These are phyloP conservation scores for Drosophila picticornis DNA, from an alignment of 2,888 invertebrate genomes.

Conservation along the genomic window DNA sequence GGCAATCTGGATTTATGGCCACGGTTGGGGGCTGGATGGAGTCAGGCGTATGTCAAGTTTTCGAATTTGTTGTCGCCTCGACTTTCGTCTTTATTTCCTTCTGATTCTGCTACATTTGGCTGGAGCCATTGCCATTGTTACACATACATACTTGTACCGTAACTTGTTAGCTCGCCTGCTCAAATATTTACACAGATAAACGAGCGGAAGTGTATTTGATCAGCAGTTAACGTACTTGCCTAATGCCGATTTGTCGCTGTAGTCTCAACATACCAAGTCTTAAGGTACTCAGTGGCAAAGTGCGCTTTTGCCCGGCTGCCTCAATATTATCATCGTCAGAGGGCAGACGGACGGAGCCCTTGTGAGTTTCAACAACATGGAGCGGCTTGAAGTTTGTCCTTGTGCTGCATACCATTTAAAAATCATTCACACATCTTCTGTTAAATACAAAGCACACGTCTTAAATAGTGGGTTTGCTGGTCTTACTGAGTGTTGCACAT, in stretches of 20 bases:
- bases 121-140: conserved; percentile 21
- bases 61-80: conserved; percentile 38
- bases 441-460: neutral
- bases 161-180: conserved; percentile 71
- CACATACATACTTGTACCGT: conserved; percentile 38
- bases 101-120: conserved; percentile 34
- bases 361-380: neutral
- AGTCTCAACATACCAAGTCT: conserved; percentile 1
- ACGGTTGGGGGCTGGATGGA: neutral
- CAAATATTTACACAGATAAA: conserved; percentile 82
- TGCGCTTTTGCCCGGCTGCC: conserved; percentile 13
- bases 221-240: conserved; percentile 66
- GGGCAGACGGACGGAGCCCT: neutral
- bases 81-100: conserved; percentile 45
- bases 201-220: conserved; percentile 79
- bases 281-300: conserved; percentile 6
- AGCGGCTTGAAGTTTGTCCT: neutral
- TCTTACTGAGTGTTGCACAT: neutral
- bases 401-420: neutral
- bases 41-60: conserved; percentile 29
- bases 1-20: neutral
- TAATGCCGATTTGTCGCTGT: conserved; percentile 63
- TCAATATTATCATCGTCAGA: conserved; percentile 5
- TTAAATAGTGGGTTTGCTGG: neutral
- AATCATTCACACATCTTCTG: conserved; percentile 9